Conservation (phyloP, 2,113 vertebrate species). For the Garra rufa region DNA sequence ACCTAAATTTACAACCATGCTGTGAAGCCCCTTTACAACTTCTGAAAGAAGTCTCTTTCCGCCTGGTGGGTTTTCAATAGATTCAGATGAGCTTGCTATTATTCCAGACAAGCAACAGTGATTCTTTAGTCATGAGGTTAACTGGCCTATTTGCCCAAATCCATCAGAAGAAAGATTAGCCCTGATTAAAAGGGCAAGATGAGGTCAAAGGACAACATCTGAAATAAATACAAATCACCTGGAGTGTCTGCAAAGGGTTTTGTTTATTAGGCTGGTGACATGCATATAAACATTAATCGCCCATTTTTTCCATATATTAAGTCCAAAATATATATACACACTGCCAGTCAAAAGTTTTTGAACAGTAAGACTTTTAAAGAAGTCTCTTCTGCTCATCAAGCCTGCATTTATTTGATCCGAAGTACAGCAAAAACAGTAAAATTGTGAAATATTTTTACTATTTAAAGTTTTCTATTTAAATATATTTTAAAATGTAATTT, state of each 20-base stretch:
- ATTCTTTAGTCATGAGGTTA: constrained; percentile 16
- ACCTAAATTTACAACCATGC: background rate
- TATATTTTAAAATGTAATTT: too few species aligned
- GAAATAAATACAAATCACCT: constrained; percentile 30
- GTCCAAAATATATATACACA: background rate
- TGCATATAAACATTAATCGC: background rate
- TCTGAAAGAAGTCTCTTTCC: constrained; percentile 6
- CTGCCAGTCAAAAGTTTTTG: too few species aligned
- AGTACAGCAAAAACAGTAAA: too few species aligned
- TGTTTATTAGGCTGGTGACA: constrained; percentile 20
- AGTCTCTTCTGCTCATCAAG: too few species aligned
- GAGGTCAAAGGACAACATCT: constrained; percentile 32
- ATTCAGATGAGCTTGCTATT: constrained; percentile 14
- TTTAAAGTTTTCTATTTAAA: too few species aligned
- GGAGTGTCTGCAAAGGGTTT: constrained; percentile 20
- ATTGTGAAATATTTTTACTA: too few species aligned
- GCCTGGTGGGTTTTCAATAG: background rate
- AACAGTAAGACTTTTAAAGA: too few species aligned
- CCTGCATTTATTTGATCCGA: too few species aligned
- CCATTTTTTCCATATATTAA: background rate
- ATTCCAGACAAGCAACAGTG: constrained; percentile 2
- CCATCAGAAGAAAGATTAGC: constrained; percentile 37
- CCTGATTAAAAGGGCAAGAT: constrained; percentile 43
- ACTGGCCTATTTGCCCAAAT: constrained; percentile 35
- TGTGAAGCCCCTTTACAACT: constrained; percentile 14